A percentile compares a stretch with the other conserved stretches of the same genome.
phyloP scores from a whole-genome alignment of 2,113 vertebrate species.

The Cebus imitator region DNA sequence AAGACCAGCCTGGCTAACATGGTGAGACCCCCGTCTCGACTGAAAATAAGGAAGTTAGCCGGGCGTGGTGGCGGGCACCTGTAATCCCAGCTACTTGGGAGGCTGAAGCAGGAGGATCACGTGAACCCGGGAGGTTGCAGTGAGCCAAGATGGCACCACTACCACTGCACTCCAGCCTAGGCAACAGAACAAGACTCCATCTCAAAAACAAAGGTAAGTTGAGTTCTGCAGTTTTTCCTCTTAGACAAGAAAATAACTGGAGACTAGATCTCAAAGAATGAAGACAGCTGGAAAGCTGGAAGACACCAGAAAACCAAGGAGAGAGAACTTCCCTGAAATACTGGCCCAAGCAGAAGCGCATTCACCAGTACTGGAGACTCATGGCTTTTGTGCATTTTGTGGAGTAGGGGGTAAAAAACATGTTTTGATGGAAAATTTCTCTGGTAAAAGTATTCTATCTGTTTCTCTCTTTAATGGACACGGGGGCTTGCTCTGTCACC shows the following conservation, averaged over 20 bases:
- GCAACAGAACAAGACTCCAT: no score
- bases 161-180: no score
- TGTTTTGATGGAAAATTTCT: not conserved
- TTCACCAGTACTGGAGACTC: not conserved
- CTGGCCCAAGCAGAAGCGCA: not conserved
- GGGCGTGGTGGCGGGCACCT: no score
- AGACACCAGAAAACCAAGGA: not conserved
- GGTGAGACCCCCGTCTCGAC: no score
- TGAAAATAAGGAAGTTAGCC: no score
- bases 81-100: no score
- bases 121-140: no score
- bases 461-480: no score
- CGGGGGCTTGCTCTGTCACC: no score
- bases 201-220: not conserved
- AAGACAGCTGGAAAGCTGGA: not conserved
- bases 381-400: not conserved
- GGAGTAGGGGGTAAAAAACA: not conserved
- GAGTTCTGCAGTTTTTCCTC: constrained; percentile 6
- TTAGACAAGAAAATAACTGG: not conserved
- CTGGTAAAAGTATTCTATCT: not conserved
- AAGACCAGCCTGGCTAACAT: no score
- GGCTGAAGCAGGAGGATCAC: no score
- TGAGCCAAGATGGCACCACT: no score
- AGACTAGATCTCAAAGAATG: not conserved
- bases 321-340: not conserved